A percentile compares a stretch with the other conserved stretches of the same genome.
These are phyloP conservation scores for Intellagama lesueurii DNA, from an alignment of 2,797 vertebrate genomes.

Conservation along the genomic window DNA sequence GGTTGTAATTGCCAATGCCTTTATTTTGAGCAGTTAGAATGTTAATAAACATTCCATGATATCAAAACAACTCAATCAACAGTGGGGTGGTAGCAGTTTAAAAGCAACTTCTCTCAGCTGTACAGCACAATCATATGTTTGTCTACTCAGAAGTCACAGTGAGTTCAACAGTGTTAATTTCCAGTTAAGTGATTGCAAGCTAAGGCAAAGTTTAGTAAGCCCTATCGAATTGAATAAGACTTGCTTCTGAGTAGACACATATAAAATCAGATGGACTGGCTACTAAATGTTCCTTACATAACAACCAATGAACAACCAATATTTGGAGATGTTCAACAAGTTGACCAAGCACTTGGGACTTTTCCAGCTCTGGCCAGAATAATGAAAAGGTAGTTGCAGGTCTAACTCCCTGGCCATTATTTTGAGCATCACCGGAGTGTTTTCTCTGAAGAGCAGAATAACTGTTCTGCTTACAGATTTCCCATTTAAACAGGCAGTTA, in stretches of 20 bases:
- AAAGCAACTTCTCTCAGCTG: neutral
- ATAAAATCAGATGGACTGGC: no score
- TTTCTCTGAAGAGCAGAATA: slow-evolving; percentile 1
- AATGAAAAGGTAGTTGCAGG: slow-evolving; percentile 2
- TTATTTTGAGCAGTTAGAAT: neutral
- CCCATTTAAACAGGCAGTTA: neutral
- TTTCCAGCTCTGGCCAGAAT: neutral
- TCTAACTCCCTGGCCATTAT: slow-evolving; percentile 28
- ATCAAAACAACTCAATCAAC: neutral
- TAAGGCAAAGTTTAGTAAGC: neutral
- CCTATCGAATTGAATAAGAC: neutral
- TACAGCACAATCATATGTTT: neutral
- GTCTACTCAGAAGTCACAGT: neutral
- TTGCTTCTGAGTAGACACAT: neutral
- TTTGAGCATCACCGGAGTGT: no score
- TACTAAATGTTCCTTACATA: neutral
- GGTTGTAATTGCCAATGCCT: neutral
- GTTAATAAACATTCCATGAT: neutral
- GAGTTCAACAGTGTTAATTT: neutral
- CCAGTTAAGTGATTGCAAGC: neutral
- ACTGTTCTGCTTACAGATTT: neutral
- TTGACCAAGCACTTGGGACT: neutral
- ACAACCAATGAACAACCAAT: neutral
- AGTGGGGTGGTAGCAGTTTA: neutral
- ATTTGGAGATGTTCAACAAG: neutral